These are phyloP conservation scores for Dryadula phaetusa DNA, from an alignment of 2,888 invertebrate species.

Conservation along the genomic window DNA sequence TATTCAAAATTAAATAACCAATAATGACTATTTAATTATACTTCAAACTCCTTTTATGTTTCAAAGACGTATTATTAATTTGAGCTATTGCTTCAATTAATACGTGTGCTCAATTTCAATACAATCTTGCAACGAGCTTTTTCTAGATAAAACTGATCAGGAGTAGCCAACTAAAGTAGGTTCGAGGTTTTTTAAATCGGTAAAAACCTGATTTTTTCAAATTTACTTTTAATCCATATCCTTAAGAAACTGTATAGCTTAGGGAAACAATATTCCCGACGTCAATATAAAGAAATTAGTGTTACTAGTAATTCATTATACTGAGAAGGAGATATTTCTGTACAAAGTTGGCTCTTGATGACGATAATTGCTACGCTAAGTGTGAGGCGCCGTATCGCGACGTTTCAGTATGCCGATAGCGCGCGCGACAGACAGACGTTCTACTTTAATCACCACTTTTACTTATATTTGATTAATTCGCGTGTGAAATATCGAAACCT, in stretches of 20 bases:
- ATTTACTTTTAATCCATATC: neutral
- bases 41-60: no score
- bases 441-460: conserved; percentile 38
- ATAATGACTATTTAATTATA: no score
- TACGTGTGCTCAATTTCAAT: conserved; percentile 21
- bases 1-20: neutral
- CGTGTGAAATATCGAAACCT: conserved; percentile 3
- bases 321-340: conserved; percentile 66
- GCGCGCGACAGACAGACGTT: conserved; percentile 66
- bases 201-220: conserved; percentile 21
- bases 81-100: conserved; percentile 19
- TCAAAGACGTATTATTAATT: no score
- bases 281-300: conserved; percentile 50
- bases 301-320: conserved; percentile 59
- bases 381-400: conserved; percentile 48
- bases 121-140: conserved; percentile 6
- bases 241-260: neutral
- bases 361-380: conserved; percentile 52
- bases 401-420: conserved; percentile 72
- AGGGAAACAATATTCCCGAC: neutral
- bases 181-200: conserved; percentile 13
- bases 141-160: conserved; percentile 33
- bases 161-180: neutral
- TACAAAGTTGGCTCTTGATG: conserved; percentile 53
- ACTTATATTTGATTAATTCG: neutral